phyloP scores from a whole-genome alignment of 64 coral and sea anemone genomes.

The Stylophora pistillata region DNA sequence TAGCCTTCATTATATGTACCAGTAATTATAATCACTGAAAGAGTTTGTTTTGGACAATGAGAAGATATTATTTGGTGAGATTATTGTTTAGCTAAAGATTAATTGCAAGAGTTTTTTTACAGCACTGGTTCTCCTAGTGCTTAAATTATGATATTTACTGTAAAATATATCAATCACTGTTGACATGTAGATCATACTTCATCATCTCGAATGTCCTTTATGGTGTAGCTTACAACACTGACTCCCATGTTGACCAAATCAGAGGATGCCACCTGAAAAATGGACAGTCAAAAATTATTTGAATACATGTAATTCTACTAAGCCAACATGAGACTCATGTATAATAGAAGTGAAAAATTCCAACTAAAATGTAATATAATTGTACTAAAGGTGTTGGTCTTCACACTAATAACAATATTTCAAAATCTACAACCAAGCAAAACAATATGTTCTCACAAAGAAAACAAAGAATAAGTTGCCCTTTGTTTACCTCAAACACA shows the following conservation, averaged over 20 bases:
- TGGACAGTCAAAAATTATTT: background rate
- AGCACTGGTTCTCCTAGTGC: too few species aligned
- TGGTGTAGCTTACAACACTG: slow-evolving; percentile 95
- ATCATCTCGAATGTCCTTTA: slow-evolving; percentile 96
- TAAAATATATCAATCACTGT: background rate
- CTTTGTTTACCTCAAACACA: slow-evolving; percentile 93
- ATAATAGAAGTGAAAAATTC: background rate
- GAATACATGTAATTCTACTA: background rate
- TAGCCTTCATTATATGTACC: too few species aligned
- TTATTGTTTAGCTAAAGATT: too few species aligned
- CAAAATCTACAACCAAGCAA: background rate
- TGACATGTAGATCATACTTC: slow-evolving; percentile 61
- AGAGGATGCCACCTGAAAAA: slow-evolving; percentile 88
- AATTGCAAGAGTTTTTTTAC: too few species aligned
- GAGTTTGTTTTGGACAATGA: too few species aligned
- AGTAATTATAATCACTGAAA: too few species aligned
- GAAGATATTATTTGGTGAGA: too few species aligned
- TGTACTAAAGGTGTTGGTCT: too few species aligned
- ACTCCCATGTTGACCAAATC: slow-evolving; percentile 98
- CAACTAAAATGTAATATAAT: background rate
- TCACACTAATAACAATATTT: too few species aligned
- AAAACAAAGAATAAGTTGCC: background rate
- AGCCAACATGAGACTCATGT: background rate
- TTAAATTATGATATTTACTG: background rate
- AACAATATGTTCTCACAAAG: background rate